These are phyloP conservation scores for Bubo scandiacus DNA, from an alignment of 2,113 vertebrate species.

Conservation along the genomic window DNA sequence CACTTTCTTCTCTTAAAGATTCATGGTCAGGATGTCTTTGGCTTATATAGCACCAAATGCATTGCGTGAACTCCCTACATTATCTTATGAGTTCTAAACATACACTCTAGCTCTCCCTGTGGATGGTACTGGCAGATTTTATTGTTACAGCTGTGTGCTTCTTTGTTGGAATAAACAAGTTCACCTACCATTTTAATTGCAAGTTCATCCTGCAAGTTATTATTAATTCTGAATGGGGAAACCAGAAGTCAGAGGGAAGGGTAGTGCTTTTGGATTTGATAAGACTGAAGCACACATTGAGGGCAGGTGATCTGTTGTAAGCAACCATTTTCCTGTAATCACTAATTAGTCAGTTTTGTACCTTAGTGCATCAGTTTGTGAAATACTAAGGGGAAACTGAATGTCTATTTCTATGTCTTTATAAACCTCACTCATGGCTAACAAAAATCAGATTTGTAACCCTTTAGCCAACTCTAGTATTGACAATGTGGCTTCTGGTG, in stretches of 20 bases:
- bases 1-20: not conserved
- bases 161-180: not conserved
- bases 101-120: not conserved
- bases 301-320: not conserved
- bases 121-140: not conserved
- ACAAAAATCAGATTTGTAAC: not conserved
- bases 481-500: not conserved
- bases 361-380: not conserved
- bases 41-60: not conserved
- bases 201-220: not conserved
- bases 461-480: not conserved
- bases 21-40: not conserved
- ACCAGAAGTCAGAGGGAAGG: not conserved
- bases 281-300: not conserved
- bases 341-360: not conserved
- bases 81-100: not conserved
- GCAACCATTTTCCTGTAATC: not conserved
- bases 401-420: not conserved
- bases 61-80: not conserved
- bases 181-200: not conserved
- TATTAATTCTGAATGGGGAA: not conserved
- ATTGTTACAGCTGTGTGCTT: not conserved
- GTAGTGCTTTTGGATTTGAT: not conserved
- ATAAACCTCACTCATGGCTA: not conserved
- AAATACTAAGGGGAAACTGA: not conserved